Percentiles rank a stretch among this genome's conserved stretches.
Evolutionary conservation across 2,797 vertebrate species (phyloP).

Genomic region (Tadarida brasiliensis): DNA sequence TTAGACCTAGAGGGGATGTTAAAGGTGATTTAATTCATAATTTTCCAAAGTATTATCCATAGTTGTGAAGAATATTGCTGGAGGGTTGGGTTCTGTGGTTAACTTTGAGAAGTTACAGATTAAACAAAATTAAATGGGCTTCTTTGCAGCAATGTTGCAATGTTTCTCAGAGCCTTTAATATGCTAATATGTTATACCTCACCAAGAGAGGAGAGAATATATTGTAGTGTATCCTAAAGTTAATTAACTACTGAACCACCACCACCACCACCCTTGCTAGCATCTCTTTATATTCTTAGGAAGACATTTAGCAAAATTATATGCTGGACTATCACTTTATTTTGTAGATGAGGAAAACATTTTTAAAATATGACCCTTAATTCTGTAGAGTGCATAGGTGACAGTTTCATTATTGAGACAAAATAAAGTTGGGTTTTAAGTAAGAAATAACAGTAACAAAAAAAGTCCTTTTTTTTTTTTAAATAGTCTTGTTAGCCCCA

Average conservation of each 20-base stretch:
- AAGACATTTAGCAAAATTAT: conserved; percentile 5
- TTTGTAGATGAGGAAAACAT: conserved; percentile 42
- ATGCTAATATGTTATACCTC: not conserved
- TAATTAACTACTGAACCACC: not conserved
- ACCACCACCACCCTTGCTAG: not conserved
- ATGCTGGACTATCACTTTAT: not conserved
- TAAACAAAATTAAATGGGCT: conserved; percentile 58
- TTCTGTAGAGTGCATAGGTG: not conserved
- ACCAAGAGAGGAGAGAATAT: not conserved
- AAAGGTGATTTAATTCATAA: not conserved
- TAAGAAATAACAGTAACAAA: not conserved
- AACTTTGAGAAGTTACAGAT: conserved; percentile 4
- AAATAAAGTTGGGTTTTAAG: conserved; percentile 53
- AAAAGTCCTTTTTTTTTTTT: not conserved
- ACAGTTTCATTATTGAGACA: not conserved
- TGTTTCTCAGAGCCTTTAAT: conserved; percentile 49
- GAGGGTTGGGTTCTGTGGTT: not conserved
- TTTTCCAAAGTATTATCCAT: conserved; percentile 10
- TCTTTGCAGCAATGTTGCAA: not conserved
- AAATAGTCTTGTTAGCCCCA: conserved; percentile 4
- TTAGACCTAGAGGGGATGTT: conserved; percentile 11
- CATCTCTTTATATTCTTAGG: conserved; percentile 31
- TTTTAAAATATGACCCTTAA: conserved; percentile 43
- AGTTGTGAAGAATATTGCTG: conserved; percentile 28
- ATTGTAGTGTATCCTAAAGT: not conserved